Evolutionary conservation across 2,797 vertebrate species (phyloP), one percentile per base, ranked within the genome.

Genomic region (Florisuga fusca): DNA sequence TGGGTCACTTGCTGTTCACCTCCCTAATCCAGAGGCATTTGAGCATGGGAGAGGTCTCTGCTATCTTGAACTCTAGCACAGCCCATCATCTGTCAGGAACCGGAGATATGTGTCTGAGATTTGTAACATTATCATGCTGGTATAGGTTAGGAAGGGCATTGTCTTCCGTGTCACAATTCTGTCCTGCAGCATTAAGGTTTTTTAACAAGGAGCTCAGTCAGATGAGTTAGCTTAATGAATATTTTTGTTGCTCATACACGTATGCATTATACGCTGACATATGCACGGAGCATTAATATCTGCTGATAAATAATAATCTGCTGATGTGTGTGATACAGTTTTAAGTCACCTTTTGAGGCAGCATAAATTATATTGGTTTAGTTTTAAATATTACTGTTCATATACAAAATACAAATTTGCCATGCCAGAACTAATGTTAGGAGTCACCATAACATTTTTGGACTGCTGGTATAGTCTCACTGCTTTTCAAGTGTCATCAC

Each of bases 131-230:
- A 86, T 89, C 17, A 3, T 96, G 92, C 87, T 96, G 90, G 91
- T 94, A 94, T 97, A 97, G 87, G 89, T 97, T 98, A 96, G 97
- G 95, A 97, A 97, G 92, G 88, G 77, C 84, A 92, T 95, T 97
- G 84, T 97, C 76, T 97, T 77, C 46, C 26, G 89, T 92, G 93
- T 97, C 90, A 87, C 79, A 92, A 92, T 96, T 82, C 90, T 86
- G 94, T 78, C 68, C 71, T 94, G 87, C 84, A 93, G 87, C 73
- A 97, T 86, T 84, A 96, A 97, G 93, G 68, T 97, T 91, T 93
- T 84, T 64, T 91, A 87, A 91, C 67, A 89, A 90, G 92, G 72
- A 95, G 66, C 87, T 93, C 76, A 89, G 89, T 89, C 73, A 91
- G 90, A 79, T 89, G 46, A 89, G 85, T 91, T 92, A 86, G 73